Conservation (phyloP, 1,140 invertebrate genomes). For the Caenorhabditis inopinata region DNA sequence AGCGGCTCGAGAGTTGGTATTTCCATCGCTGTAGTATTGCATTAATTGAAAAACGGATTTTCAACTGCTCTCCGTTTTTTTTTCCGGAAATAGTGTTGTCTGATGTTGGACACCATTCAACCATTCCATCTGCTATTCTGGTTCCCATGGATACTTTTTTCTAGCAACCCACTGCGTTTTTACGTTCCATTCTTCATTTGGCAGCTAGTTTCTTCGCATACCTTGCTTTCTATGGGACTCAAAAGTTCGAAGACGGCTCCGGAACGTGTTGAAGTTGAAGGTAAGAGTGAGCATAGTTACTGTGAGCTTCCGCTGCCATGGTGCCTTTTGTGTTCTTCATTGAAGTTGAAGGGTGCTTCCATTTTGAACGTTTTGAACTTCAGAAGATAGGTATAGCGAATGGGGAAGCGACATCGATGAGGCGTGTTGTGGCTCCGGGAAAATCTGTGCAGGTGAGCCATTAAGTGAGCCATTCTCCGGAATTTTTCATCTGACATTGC, state of each 20-base stretch:
- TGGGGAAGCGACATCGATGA: slow-evolving; percentile 13
- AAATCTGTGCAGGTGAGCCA: neutral
- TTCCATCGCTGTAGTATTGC: too few relatives aligned
- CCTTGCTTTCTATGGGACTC: neutral
- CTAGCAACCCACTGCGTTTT: neutral
- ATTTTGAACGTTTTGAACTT: neutral
- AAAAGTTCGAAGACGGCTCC: slow-evolving; percentile 11
- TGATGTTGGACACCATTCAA: too few relatives aligned
- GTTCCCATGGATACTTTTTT: neutral
- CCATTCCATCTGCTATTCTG: too few relatives aligned
- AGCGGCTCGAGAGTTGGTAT: too few relatives aligned
- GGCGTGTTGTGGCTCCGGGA: neutral
- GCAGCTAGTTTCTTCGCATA: neutral
- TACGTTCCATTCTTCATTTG: too few relatives aligned
- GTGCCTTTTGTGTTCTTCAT: too few relatives aligned
- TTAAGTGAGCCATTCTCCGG: neutral
- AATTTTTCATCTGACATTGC: too few relatives aligned
- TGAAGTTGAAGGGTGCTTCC: neutral
- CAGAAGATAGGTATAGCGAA: neutral
- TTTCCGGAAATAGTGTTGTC: too few relatives aligned
- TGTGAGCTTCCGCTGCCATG: too few relatives aligned
- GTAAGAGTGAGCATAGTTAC: too few relatives aligned
- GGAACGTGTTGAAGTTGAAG: neutral
- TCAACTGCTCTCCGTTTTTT: too few relatives aligned
- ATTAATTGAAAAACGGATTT: too few relatives aligned